These are phyloP conservation scores for Xestia sexstrigata DNA, from an alignment of 2,888 invertebrate genomes.

Conservation along the genomic window DNA sequence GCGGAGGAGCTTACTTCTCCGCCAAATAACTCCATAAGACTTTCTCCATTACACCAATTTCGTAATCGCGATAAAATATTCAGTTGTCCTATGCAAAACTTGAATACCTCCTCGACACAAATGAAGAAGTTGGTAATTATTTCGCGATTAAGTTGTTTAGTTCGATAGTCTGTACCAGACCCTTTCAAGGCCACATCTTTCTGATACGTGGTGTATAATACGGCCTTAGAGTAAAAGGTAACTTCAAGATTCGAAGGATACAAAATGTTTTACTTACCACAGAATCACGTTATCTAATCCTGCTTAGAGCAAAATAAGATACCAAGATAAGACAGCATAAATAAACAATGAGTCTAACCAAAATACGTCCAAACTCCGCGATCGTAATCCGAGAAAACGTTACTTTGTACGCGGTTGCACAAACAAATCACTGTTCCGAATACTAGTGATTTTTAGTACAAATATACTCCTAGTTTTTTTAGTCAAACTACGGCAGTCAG, in stretches of 20 bases:
- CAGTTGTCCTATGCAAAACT: no score
- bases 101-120: no score
- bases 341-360: not conserved
- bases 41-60: no score
- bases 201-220: no score
- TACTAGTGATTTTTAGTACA: constrained; percentile 36
- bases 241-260: not conserved
- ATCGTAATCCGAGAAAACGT: not conserved
- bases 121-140: no score
- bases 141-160: no score
- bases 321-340: not conserved
- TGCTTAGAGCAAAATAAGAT: not conserved
- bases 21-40: no score
- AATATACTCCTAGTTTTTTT: constrained; percentile 38
- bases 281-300: not conserved
- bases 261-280: not conserved
- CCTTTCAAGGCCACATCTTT: no score
- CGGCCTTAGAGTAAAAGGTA: no score
- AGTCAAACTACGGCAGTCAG: constrained; percentile 2
- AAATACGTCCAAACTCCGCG: not conserved
- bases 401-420: not conserved
- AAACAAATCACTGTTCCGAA: constrained; percentile 41
- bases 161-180: no score
- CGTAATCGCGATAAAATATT: no score
- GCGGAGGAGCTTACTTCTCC: no score